These are phyloP conservation scores for Calephelis nemesis DNA, from an alignment of 1,140 invertebrate genomes.

Conservation along the genomic window DNA sequence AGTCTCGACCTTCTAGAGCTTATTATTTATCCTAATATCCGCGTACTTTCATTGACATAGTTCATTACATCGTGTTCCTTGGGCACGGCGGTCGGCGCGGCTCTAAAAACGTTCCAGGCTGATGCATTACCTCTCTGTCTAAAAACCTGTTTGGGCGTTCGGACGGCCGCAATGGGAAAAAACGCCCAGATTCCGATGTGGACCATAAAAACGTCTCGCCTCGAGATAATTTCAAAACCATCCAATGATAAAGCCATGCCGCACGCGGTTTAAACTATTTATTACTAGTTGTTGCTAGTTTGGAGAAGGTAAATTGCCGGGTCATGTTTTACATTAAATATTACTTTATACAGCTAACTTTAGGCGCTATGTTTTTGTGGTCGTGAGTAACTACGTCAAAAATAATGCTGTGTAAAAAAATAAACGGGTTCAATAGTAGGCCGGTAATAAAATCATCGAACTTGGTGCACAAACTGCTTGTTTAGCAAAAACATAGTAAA, in stretches of 20 bases:
- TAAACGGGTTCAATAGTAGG: too few relatives aligned
- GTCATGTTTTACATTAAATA: background rate
- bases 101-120: slow-evolving; percentile 68
- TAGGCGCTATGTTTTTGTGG: background rate
- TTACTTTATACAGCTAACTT: background rate
- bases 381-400: too few relatives aligned
- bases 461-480: too few relatives aligned
- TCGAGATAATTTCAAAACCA: slow-evolving; percentile 72
- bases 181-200: slow-evolving; percentile 74
- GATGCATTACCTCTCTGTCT: slow-evolving; percentile 77
- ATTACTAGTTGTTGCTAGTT: slow-evolving; percentile 27
- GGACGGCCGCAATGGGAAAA: slow-evolving; percentile 70
- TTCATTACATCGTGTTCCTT: slow-evolving; percentile 67
- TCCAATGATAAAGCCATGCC: slow-evolving; percentile 52
- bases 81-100: slow-evolving; percentile 52
- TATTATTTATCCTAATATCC: background rate
- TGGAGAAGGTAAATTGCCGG: slow-evolving; percentile 7
- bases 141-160: slow-evolving; percentile 75
- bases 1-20: too few relatives aligned
- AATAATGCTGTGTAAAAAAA: too few relatives aligned
- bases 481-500: too few relatives aligned
- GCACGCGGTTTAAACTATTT: slow-evolving; percentile 58
- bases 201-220: slow-evolving; percentile 73
- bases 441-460: too few relatives aligned
- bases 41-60: slow-evolving; percentile 22